Percentiles rank a stretch among this genome's conserved stretches.
phyloP scores from a whole-genome alignment of 2,888 invertebrate species.

The Leucania comma region DNA sequence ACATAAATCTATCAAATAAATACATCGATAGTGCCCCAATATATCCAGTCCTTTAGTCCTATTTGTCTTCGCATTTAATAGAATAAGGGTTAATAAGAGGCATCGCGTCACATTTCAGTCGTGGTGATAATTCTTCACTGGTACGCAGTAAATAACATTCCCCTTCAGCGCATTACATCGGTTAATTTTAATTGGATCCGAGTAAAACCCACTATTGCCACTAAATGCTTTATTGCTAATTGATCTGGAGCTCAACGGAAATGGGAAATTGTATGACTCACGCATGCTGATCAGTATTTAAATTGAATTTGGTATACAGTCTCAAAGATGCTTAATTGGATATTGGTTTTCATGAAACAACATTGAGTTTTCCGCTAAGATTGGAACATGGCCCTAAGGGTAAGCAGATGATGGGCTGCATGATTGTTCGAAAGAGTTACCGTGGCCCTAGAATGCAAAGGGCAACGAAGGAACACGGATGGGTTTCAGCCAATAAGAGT shows the following conservation, averaged over 20 bases:
- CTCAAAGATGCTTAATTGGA: conserved; percentile 12
- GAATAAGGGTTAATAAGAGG: conserved; percentile 60
- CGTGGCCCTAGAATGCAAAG: too few species aligned
- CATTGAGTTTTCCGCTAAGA: neutral
- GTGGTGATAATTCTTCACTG: conserved; percentile 64
- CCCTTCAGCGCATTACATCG: conserved; percentile 68
- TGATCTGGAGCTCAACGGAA: conserved; percentile 70
- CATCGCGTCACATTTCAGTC: conserved; percentile 61
- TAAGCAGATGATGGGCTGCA: neutral
- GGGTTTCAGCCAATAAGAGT: too few species aligned
- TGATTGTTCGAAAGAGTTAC: too few species aligned
- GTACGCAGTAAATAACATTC: conserved; percentile 70
- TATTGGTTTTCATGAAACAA: conserved; percentile 6
- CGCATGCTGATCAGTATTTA: conserved; percentile 60
- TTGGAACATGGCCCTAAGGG: neutral
- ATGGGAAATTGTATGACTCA: conserved; percentile 61
- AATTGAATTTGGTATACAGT: conserved; percentile 37
- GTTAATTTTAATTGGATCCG: conserved; percentile 78
- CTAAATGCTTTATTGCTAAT: conserved; percentile 78
- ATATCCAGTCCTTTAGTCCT: conserved; percentile 35
- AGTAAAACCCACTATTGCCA: conserved; percentile 75
- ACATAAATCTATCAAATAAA: conserved; percentile 60
- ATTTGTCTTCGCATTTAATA: conserved; percentile 59
- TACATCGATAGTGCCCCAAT: conserved; percentile 53
- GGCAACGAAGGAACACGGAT: too few species aligned